Conservation (phyloP, 2,797 vertebrate species). For the Paratrypauchen microcephalus region DNA sequence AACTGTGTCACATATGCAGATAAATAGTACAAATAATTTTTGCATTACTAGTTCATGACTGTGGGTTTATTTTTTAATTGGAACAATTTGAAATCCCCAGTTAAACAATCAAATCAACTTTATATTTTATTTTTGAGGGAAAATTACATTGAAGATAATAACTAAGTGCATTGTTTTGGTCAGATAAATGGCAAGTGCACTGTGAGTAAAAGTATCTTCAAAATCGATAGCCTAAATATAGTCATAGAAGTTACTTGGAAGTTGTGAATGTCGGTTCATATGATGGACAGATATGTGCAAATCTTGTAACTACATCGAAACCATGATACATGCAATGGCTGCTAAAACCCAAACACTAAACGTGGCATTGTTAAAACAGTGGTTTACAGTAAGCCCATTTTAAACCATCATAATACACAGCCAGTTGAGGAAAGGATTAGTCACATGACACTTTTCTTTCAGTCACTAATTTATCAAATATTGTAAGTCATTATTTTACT, state of each 20-base stretch:
- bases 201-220: not conserved
- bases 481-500: not conserved
- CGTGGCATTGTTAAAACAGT: constrained; percentile 28
- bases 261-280: not conserved
- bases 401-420: constrained; percentile 28
- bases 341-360: constrained; percentile 17
- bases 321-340: constrained; percentile 8
- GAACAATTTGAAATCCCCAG: too few species aligned
- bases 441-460: constrained; percentile 1
- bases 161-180: too few species aligned
- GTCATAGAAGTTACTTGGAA: too few species aligned
- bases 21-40: not conserved
- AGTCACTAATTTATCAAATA: not conserved
- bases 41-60: not conserved
- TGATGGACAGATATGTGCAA: not conserved
- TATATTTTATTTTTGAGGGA: too few species aligned
- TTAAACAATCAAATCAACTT: too few species aligned
- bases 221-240: not conserved
- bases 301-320: constrained; percentile 34
- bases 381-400: constrained; percentile 21
- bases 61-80: not conserved
- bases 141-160: not conserved
- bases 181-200: too few species aligned
- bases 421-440: not conserved
- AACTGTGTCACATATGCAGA: not conserved